A percentile compares a stretch with the other conserved stretches of the same genome.
Conservation (phyloP, 2,888 invertebrate genomes). For the Xestia c-nigrum region DNA sequence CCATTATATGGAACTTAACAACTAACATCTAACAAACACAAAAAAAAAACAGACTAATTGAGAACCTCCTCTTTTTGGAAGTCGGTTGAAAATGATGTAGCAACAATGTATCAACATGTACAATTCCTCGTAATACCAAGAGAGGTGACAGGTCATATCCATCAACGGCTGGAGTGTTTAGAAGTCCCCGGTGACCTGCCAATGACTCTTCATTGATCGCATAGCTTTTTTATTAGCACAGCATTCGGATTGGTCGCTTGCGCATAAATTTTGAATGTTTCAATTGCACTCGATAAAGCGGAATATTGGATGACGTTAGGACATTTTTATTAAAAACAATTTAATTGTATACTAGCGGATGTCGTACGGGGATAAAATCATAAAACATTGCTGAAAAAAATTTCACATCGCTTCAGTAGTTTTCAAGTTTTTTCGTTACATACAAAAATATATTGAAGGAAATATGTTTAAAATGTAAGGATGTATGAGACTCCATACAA, state of each 20-base stretch:
- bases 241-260: conserved; percentile 26
- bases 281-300: conserved; percentile 37
- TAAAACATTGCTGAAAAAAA: too few relatives aligned
- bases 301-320: conserved; percentile 13
- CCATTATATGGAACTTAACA: too few relatives aligned
- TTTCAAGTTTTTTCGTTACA: too few relatives aligned
- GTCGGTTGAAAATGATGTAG: not conserved
- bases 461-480: not conserved
- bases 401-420: too few relatives aligned
- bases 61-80: too few relatives aligned
- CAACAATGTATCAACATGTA: conserved; percentile 10
- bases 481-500: not conserved
- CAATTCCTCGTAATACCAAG: not conserved
- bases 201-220: conserved; percentile 52
- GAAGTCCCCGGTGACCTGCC: conserved; percentile 21
- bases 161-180: conserved; percentile 57
- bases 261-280: conserved; percentile 37
- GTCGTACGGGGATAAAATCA: too few relatives aligned
- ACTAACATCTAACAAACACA: too few relatives aligned
- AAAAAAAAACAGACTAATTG: too few relatives aligned
- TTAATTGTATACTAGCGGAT: not conserved
- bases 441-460: not conserved
- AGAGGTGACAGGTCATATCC: conserved; percentile 43
- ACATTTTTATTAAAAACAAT: conserved; percentile 29
- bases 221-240: conserved; percentile 57